Evolutionary conservation across 2,888 invertebrate species (phyloP), one percentile per base, ranked within the genome.

Genomic region (Aphrophora alni): DNA sequence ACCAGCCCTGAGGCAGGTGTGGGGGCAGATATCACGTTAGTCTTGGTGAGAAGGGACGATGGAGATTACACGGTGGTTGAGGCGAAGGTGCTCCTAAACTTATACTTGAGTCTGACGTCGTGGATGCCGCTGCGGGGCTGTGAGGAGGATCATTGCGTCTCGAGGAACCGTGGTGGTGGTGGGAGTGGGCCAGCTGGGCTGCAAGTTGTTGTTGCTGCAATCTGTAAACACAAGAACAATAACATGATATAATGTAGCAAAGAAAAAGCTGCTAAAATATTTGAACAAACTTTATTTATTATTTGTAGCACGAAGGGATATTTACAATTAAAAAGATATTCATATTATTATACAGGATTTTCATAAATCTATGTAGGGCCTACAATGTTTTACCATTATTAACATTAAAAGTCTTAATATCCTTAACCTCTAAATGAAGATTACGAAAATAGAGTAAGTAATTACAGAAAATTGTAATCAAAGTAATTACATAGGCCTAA

Each of bases 121-220:
- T 86, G 81, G 84, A 85, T 79, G 83, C 83, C 73, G 85, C 84
- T 27, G 84, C 83, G 21, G 86, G 86, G 77, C 86, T 86, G 77
- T 82, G 84, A 0, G 85, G 84, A 14, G 84, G 83, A 68, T 82
- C 83, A 69, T 69, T 70, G 77, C 81, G 81, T 72, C 38, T 69
- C 68, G 81, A 81, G 80, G 83, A 80, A 80, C 84, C 80, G 82
- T 81, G 82, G 78, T 83, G 84, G 76, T 84, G 84, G 51, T 78
- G 82, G 21, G 84, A 84, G 77, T 85, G 85, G 14, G 86, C 85
- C 76, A 87, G 81, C 82, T 87, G 87, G 7, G 87, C 86, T 21
- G 86, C 86, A 68, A 87, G 82, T 76, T 87, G 87, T 82, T 87
- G 87, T 82, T 87, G 87, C 83, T 87, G 87, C 86, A 87, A 85